Evolutionary conservation across 2,113 vertebrate genomes (phyloP).

Genomic region (Sitta europaea): DNA sequence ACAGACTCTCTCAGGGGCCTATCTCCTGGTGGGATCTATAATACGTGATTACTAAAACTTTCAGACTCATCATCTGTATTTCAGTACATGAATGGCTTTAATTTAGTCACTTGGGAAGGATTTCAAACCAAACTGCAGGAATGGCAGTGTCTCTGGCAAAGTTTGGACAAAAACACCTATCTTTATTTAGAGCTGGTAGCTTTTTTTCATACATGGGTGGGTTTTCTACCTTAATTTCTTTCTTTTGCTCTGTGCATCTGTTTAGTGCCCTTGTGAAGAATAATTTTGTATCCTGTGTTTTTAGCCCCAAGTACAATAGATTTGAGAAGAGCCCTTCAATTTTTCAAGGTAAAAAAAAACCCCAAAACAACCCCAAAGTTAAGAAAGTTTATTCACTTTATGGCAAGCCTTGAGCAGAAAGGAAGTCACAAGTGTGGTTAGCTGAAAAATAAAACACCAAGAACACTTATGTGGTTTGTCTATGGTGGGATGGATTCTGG

Average conservation of each 20-base stretch:
- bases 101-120: not conserved
- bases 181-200: not conserved
- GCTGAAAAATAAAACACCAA: not conserved
- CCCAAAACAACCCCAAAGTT: not conserved
- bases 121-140: not conserved
- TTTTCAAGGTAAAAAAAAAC: not conserved
- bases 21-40: not conserved
- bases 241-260: not conserved
- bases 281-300: not conserved
- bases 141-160: not conserved
- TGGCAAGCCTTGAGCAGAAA: not conserved
- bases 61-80: not conserved
- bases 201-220: not conserved
- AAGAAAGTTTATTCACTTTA: not conserved
- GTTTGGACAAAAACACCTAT: not conserved
- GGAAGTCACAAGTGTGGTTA: not conserved
- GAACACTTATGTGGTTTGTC: not conserved
- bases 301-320: not conserved
- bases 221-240: not conserved
- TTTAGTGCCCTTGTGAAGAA: not conserved
- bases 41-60: accelerated
- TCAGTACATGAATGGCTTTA: not conserved
- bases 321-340: not conserved
- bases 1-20: not conserved
- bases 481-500: not conserved